phyloP scores from a whole-genome alignment of 2,797 vertebrate genomes.

The Lacerta bilineata region DNA sequence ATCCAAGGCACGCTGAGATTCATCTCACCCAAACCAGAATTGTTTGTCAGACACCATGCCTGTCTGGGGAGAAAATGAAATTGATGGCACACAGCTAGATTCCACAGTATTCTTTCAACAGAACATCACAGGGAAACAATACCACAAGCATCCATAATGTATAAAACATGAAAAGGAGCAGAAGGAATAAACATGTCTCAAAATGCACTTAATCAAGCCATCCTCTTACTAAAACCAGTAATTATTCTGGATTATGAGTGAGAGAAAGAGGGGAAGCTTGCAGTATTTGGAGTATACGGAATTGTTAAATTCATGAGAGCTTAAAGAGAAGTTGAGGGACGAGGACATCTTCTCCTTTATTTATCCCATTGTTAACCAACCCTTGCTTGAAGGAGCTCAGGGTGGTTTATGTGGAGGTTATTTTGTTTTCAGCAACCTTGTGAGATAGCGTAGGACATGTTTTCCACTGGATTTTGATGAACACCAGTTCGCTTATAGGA shows the following conservation, averaged over 20 bases:
- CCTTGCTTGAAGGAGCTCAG: neutral
- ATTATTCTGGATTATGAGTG: constrained; percentile 45
- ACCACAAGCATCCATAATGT: constrained; percentile 46
- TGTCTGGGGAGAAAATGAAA: constrained; percentile 54
- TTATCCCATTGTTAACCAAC: neutral
- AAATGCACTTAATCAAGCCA: constrained; percentile 61
- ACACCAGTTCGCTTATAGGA: too few relatives aligned
- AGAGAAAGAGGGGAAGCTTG: neutral
- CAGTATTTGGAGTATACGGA: neutral
- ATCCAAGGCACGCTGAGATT: neutral
- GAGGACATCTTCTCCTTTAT: neutral
- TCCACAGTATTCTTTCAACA: constrained; percentile 55
- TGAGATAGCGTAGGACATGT: neutral
- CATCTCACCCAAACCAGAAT: constrained; percentile 45
- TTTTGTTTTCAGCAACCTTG: neutral
- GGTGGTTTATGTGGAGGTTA: neutral
- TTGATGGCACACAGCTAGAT: constrained; percentile 35
- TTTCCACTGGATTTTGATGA: too few relatives aligned
- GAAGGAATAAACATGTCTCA: constrained; percentile 57
- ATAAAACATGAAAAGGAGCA: constrained; percentile 52
- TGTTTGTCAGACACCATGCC: constrained; percentile 51
- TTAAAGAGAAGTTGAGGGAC: neutral
- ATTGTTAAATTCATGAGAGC: neutral
- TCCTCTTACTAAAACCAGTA: constrained; percentile 47
- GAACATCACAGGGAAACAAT: constrained; percentile 52